phyloP scores from a whole-genome alignment of 2,888 invertebrate genomes.

The Allophyes oxyacanthae region DNA sequence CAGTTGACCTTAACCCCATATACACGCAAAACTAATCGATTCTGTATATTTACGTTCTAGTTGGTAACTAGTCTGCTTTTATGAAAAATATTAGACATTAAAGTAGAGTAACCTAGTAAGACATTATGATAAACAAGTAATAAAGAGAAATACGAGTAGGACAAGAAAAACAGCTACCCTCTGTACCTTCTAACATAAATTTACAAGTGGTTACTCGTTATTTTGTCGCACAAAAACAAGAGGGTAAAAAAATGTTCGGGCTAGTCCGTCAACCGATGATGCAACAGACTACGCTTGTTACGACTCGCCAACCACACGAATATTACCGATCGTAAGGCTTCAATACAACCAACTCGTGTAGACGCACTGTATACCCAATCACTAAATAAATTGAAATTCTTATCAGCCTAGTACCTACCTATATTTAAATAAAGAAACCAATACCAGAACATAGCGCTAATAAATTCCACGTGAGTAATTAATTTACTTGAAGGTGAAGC shows the following conservation, averaged over 20 bases:
- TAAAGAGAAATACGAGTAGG: constrained; percentile 23
- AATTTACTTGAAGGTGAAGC: constrained; percentile 41
- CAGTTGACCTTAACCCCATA: too few relatives aligned
- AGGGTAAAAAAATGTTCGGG: constrained; percentile 19
- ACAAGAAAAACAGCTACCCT: constrained; percentile 19
- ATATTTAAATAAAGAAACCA: constrained; percentile 18
- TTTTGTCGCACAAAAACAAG: constrained; percentile 36
- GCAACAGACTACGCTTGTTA: constrained; percentile 39
- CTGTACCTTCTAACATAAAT: constrained; percentile 24
- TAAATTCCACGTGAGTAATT: constrained; percentile 24
- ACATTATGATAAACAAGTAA: constrained; percentile 26
- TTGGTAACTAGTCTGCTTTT: too few relatives aligned
- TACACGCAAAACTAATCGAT: constrained; percentile 9
- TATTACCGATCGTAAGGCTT: constrained; percentile 40
- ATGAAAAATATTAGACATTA: too few relatives aligned
- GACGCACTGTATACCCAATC: constrained; percentile 5
- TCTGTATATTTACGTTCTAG: too few relatives aligned
- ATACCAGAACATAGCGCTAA: constrained; percentile 4
- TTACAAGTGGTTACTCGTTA: constrained; percentile 31
- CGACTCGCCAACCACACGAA: constrained; percentile 11
- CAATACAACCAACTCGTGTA: constrained; percentile 26
- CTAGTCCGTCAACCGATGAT: constrained; percentile 33
- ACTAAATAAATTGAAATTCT: constrained; percentile 11
- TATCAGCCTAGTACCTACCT: constrained; percentile 26
- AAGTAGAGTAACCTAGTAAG: constrained; percentile 6